phyloP scores from a whole-genome alignment of 2,113 vertebrate genomes.

The Burhinus oedicnemus region DNA sequence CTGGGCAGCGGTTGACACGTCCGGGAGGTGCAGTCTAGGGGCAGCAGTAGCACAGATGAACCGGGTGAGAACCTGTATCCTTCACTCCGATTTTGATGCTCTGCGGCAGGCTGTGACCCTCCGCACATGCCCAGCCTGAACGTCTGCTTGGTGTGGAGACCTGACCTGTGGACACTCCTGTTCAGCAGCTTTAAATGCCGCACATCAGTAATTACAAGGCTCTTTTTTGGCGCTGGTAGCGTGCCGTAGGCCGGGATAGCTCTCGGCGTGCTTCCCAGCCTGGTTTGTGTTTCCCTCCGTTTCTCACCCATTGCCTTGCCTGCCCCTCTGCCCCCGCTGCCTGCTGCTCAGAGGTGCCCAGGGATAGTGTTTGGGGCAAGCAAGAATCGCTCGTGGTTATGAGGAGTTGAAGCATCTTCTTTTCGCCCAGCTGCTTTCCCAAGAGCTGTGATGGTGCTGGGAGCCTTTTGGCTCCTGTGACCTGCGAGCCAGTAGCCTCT shows the following conservation, averaged over 20 bases:
- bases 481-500: not conserved
- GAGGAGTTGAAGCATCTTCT: not conserved
- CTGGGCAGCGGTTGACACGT: accelerated
- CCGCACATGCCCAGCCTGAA: not conserved
- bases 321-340: not conserved
- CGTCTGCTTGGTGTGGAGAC: not conserved
- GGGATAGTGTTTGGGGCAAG: not conserved
- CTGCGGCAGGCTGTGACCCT: not conserved
- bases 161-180: accelerated
- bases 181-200: not conserved
- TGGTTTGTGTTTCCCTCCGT: not conserved
- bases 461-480: not conserved
- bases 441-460: not conserved
- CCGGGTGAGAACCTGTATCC: not conserved
- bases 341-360: not conserved
- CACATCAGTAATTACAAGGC: not conserved
- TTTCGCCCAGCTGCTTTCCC: not conserved
- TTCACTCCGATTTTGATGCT: not conserved
- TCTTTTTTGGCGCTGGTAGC: not conserved
- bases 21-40: not conserved
- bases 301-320: not conserved
- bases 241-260: accelerated
- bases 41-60: not conserved
- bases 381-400: accelerated
- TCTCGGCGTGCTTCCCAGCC: not conserved